These are phyloP conservation scores for Clamator glandarius DNA, from an alignment of 2,797 vertebrate genomes.

Conservation along the genomic window DNA sequence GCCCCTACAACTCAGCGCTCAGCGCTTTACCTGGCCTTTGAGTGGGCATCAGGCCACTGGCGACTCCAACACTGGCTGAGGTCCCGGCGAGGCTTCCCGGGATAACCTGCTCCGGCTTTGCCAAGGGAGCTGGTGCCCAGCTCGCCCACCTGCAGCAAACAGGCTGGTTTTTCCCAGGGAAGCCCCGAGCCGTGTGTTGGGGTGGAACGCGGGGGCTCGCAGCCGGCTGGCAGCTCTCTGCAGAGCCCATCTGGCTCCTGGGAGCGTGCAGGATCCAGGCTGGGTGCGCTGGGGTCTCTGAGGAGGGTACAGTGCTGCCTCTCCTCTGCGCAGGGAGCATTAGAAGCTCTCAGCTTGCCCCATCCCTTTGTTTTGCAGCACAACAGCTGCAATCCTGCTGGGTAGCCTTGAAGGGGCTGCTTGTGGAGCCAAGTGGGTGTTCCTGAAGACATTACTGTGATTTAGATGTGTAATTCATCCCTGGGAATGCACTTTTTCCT, in stretches of 20 bases:
- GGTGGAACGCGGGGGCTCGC: background rate
- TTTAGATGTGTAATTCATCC: background rate
- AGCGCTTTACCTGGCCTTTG: fast-evolving
- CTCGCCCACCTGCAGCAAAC: background rate
- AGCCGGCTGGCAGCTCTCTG: fast-evolving
- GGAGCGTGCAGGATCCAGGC: fast-evolving
- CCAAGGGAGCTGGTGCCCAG: background rate
- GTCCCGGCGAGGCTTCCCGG: background rate
- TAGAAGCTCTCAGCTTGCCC: background rate
- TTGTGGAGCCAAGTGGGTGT: background rate
- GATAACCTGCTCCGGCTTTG: background rate
- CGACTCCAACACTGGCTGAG: background rate
- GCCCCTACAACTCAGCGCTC: background rate
- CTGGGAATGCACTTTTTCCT: fast-evolving
- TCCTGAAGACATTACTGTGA: background rate
- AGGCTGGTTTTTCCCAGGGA: background rate
- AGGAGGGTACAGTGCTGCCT: fast-evolving
- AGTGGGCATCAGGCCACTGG: too few relatives aligned
- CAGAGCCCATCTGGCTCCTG: fast-evolving
- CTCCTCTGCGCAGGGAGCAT: fast-evolving
- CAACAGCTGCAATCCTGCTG: fast-evolving
- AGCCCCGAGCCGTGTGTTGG: fast-evolving
- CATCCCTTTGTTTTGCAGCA: background rate
- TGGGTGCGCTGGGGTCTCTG: background rate
- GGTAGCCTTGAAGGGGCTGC: background rate